Percentiles rank a stretch among this genome's conserved stretches.
Conservation (phyloP, 1,140 invertebrate species). For the Matsumurasca onukii region DNA sequence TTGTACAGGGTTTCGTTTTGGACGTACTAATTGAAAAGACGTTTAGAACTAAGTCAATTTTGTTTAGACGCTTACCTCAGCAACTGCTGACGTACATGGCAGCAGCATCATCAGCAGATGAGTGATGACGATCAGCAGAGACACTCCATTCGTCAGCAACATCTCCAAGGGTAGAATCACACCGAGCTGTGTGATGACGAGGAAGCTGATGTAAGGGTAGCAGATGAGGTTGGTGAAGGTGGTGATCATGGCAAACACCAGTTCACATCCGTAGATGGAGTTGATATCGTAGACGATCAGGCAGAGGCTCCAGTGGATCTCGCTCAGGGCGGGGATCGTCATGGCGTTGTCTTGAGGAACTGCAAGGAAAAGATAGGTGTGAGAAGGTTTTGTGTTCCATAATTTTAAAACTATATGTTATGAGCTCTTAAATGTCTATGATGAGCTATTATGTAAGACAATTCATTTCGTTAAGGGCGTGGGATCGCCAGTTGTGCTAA, state of each 20-base stretch:
- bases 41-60: too few relatives aligned
- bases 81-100: not conserved
- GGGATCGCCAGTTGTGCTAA: too few relatives aligned
- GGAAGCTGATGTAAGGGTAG: not conserved
- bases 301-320: constrained; percentile 13
- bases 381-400: too few relatives aligned
- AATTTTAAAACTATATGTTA: too few relatives aligned
- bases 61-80: too few relatives aligned
- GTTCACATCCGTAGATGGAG: not conserved
- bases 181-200: not conserved
- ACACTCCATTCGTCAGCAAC: too few relatives aligned
- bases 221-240: not conserved
- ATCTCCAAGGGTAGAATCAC: too few relatives aligned
- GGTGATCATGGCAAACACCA: not conserved
- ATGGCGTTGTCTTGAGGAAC: not conserved
- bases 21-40: too few relatives aligned
- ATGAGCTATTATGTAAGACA: too few relatives aligned
- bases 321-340: not conserved
- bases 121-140: not conserved
- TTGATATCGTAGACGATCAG: not conserved
- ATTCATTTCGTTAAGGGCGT: too few relatives aligned
- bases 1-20: too few relatives aligned
- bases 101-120: not conserved
- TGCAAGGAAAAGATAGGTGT: not conserved
- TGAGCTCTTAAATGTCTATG: too few relatives aligned